Percentiles rank a stretch among this genome's conserved stretches.
Evolutionary conservation across 2,888 invertebrate species (phyloP).

Genomic region (Rotaria macrura): DNA sequence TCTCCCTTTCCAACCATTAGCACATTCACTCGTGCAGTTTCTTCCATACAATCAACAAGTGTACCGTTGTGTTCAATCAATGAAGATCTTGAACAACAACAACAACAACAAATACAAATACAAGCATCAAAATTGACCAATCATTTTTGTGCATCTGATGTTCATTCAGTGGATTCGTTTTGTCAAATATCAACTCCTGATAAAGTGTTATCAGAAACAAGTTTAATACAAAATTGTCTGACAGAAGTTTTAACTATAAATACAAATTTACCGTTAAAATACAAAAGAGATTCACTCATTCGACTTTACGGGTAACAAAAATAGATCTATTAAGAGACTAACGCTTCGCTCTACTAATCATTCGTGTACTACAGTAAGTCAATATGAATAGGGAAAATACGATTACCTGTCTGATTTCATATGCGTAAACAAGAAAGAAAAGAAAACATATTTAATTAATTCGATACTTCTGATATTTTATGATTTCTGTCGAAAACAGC

Average conservation of each 20-base stretch:
- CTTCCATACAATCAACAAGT: not conserved
- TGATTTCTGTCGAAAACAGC: not conserved
- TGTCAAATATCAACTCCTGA: not conserved
- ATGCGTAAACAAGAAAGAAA: too few relatives aligned
- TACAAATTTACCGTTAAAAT: conserved; percentile 18
- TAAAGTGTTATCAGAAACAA: not conserved
- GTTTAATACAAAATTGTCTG: not conserved
- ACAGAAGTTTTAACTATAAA: not conserved
- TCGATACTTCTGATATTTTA: too few relatives aligned
- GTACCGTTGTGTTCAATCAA: not conserved
- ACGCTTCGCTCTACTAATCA: not conserved
- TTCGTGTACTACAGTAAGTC: not conserved
- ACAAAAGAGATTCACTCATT: not conserved
- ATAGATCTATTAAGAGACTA: not conserved
- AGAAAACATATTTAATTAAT: too few relatives aligned
- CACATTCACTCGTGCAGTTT: not conserved
- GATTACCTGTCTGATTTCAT: too few relatives aligned
- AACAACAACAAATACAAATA: not conserved
- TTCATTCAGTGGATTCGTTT: not conserved
- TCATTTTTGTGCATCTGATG: not conserved
- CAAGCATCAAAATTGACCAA: not conserved
- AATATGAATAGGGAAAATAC: too few relatives aligned
- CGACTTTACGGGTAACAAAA: not conserved
- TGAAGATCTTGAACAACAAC: not conserved
- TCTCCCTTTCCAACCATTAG: not conserved